Percentiles rank a stretch among this genome's conserved stretches.
phyloP scores from a whole-genome alignment of 2,113 vertebrate genomes.

The Myotis yumanensis region DNA sequence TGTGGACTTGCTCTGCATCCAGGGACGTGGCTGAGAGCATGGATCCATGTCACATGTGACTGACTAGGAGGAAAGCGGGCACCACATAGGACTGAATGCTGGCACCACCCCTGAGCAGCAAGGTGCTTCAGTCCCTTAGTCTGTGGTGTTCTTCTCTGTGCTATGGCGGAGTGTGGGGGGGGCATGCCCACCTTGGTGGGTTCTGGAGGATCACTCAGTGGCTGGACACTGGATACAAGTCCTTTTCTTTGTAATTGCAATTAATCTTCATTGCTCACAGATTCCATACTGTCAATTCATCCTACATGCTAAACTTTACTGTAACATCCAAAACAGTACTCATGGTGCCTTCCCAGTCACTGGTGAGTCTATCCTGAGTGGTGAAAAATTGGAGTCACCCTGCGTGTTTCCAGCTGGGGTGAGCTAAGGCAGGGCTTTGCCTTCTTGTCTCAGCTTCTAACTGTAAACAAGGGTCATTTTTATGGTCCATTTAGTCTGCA shows the following conservation, averaged over 20 bases:
- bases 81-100: neutral
- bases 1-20: neutral
- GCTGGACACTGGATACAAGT: neutral
- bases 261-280: neutral
- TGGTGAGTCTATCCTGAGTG: neutral
- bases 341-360: rapidly evolving
- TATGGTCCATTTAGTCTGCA: too few relatives aligned
- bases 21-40: neutral
- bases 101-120: neutral
- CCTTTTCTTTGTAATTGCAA: neutral
- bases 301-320: neutral
- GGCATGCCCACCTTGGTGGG: neutral
- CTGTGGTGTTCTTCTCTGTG: neutral
- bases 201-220: neutral
- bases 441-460: neutral
- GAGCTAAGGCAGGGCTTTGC: too few relatives aligned
- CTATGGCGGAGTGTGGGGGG: too few relatives aligned
- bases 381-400: neutral
- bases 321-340: neutral
- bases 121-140: rapidly evolving
- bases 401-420: neutral
- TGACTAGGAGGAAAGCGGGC: rapidly evolving
- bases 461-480: neutral
- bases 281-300: neutral
- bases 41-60: neutral